Conservation (phyloP, 92 coral and sea anemone species). For the Galaxea fascicularis region DNA sequence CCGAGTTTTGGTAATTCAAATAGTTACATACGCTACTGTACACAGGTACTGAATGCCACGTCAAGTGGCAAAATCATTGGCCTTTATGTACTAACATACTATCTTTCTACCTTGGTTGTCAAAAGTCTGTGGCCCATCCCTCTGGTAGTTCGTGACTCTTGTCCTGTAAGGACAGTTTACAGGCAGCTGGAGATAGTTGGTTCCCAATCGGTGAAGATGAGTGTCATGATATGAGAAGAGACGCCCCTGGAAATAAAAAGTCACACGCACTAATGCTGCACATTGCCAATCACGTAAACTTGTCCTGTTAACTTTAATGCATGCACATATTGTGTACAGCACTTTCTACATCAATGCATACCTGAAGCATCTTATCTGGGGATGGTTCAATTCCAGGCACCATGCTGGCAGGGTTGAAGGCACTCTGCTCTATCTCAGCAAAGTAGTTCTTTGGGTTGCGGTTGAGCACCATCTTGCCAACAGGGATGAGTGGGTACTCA, state of each 20-base stretch:
- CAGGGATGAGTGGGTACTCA: conserved; percentile 89
- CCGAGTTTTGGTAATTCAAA: no score
- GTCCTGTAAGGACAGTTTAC: conserved; percentile 96
- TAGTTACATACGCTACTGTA: no score
- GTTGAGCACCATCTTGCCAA: conserved; percentile 95
- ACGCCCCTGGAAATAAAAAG: conserved; percentile 76
- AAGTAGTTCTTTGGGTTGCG: conserved; percentile 96
- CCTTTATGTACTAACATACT: no score
- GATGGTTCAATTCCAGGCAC: conserved; percentile 97
- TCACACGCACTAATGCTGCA: neutral
- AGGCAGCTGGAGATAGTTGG: conserved; percentile 93
- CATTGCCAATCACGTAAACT: no score
- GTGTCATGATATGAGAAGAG: conserved; percentile 99
- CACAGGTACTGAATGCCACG: no score
- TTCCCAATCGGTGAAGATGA: conserved; percentile 95
- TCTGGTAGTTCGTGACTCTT: conserved; percentile 86
- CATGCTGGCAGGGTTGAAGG: conserved; percentile 95
- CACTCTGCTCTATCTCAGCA: conserved; percentile 98
- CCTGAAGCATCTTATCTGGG: conserved; percentile 98
- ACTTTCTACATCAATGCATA: neutral
- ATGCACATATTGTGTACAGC: neutral
- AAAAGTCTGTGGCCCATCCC: conserved; percentile 98
- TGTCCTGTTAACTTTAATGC: no score
- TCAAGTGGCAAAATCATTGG: no score
- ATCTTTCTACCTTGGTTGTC: conserved; percentile 76